Conservation (phyloP, 2,888 invertebrate species). For the Mimachlamys varia region DNA sequence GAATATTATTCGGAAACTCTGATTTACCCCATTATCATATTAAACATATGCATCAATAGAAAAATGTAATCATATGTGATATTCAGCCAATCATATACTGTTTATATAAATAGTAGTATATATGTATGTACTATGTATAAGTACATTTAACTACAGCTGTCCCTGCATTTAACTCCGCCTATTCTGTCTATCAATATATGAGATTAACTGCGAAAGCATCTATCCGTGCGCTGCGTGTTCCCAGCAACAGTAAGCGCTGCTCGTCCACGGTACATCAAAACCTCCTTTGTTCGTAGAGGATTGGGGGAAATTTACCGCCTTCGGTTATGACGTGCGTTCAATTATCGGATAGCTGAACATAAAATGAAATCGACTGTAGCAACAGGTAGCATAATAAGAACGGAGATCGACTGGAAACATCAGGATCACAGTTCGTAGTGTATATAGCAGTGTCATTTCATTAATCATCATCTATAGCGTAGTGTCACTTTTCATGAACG, state of each 20-base stretch:
- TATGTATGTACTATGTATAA: no score
- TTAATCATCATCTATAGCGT: background rate
- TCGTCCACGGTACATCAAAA: background rate
- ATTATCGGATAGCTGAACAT: constrained; percentile 3
- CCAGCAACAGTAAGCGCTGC: background rate
- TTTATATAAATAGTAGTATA: no score
- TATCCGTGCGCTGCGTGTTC: background rate
- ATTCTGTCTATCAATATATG: no score
- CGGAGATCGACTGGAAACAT: background rate
- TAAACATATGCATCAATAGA: no score
- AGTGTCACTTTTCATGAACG: background rate
- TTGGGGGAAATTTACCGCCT: background rate
- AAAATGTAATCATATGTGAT: no score
- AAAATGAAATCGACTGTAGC: constrained; percentile 30
- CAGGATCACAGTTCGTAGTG: background rate
- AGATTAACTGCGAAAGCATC: background rate
- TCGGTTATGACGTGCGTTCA: constrained; percentile 23
- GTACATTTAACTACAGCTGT: no score
- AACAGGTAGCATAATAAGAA: constrained; percentile 22
- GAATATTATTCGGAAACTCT: no score
- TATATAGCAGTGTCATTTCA: constrained; percentile 1
- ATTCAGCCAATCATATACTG: no score
- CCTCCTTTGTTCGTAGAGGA: background rate
- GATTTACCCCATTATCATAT: no score
- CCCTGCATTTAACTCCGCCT: no score